A percentile compares a stretch with the other conserved stretches of the same genome.
These are phyloP conservation scores for Aphidius colemani DNA, from an alignment of 2,888 invertebrate species.

Conservation along the genomic window DNA sequence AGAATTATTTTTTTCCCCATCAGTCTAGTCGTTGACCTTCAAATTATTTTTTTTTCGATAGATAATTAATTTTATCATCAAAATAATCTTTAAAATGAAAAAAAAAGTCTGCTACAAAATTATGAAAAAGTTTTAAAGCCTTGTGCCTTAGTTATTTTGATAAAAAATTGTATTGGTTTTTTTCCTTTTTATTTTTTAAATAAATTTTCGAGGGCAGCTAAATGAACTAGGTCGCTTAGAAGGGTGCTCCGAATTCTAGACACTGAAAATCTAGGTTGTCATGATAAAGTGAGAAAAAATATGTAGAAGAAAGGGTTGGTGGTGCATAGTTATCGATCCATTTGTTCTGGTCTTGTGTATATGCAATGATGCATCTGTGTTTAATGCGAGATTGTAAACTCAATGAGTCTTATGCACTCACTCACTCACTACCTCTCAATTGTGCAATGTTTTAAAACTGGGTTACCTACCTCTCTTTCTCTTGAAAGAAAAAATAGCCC, in stretches of 20 bases:
- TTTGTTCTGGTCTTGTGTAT: slow-evolving; percentile 18
- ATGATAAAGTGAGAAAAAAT: slow-evolving; percentile 27
- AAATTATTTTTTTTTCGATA: too few species aligned
- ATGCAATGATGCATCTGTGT: background rate
- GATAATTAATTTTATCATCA: too few species aligned
- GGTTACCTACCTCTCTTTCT: slow-evolving; percentile 44
- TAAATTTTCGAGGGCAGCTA: too few species aligned
- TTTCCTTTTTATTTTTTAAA: too few species aligned
- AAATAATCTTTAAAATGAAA: too few species aligned
- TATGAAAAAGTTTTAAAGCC: too few species aligned
- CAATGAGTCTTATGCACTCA: background rate
- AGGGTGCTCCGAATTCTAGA: slow-evolving; percentile 43
- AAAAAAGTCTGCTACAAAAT: too few species aligned
- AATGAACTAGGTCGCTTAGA: slow-evolving; percentile 7
- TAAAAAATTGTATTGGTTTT: too few species aligned
- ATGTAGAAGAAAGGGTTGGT: slow-evolving; percentile 5
- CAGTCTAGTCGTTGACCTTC: too few species aligned
- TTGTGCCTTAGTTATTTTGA: too few species aligned
- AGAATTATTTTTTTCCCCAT: background rate
- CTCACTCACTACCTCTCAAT: slow-evolving; percentile 26
- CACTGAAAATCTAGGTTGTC: slow-evolving; percentile 40
- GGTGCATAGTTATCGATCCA: slow-evolving; percentile 46
- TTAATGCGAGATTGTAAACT: slow-evolving; percentile 18
- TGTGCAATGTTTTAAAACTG: slow-evolving; percentile 52
- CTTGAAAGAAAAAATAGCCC: background rate